A percentile compares a stretch with the other conserved stretches of the same genome.
Conservation (phyloP, 2,888 invertebrate species). For the Hemicrepidius hirtus region DNA sequence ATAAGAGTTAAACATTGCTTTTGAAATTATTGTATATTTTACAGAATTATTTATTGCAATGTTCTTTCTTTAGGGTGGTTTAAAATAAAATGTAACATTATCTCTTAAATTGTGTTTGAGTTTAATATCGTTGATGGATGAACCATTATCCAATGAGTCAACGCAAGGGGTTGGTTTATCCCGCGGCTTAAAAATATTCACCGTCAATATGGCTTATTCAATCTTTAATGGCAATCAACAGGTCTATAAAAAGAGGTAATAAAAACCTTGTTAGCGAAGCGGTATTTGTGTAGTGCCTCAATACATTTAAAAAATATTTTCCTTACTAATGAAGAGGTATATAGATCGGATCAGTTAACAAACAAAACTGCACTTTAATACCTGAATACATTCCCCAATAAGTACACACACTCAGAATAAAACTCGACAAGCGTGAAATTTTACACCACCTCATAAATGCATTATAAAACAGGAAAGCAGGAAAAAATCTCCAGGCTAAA, state of each 20-base stretch:
- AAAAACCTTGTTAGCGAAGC: not conserved
- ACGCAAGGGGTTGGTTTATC: slow-evolving; percentile 4
- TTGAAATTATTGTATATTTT: too few species aligned
- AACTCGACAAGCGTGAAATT: not conserved
- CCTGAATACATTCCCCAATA: not conserved
- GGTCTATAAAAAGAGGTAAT: slow-evolving; percentile 21
- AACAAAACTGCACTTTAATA: slow-evolving; percentile 12
- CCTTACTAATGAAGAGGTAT: slow-evolving; percentile 6
- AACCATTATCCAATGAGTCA: not conserved
- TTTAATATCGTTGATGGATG: slow-evolving; percentile 28
- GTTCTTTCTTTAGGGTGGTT: too few species aligned
- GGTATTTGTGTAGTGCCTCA: not conserved
- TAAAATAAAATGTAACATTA: not conserved
- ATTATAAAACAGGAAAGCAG: too few species aligned
- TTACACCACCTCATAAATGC: not conserved
- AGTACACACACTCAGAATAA: not conserved
- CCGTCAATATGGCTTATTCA: slow-evolving; percentile 11
- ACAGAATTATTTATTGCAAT: too few species aligned
- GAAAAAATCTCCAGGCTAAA: too few species aligned
- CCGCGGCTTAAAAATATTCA: slow-evolving; percentile 17
- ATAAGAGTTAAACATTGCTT: too few species aligned
- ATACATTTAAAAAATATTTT: not conserved
- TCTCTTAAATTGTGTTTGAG: not conserved
- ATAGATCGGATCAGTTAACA: not conserved
- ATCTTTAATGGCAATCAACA: slow-evolving; percentile 21